Evolutionary conservation across 2,113 vertebrate species (phyloP), one percentile per base, ranked within the genome.

Genomic region (Psephotus haematonotus): DNA sequence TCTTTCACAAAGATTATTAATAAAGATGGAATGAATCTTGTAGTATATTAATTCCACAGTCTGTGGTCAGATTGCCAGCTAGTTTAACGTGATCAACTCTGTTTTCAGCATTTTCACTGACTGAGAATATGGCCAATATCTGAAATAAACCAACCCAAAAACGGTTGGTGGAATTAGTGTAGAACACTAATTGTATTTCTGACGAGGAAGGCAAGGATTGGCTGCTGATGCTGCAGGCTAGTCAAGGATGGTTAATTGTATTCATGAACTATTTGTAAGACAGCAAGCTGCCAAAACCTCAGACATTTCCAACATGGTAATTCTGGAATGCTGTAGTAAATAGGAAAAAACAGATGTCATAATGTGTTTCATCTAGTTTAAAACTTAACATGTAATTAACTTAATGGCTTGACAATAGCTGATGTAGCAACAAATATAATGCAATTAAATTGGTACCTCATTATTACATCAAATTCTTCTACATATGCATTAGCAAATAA

Each of bases 231-330:
- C 95, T 97, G 76, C 93, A 93, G 93, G 93, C 83, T 94, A 92
- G 95, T 95, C 77, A 86, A 94, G 93, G 90, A 94, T 65, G 69
- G 55, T 93, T 96, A 96, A 97, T 89, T 82, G 88, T 92, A 96
- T 96, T 97, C 93, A 93, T 89, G 90, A 93, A 91, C 95, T 92
- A 92, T 95, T 96, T 95, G 96, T 94, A 92, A 93, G 80, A 86
- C 80, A 93, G 74, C 52, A 86, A 95, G 88, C 88, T 97, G 96
- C 96, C 96, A 94, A 95, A 96, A 91, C 92, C 95, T 87, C 93
- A 96, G 63, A 93, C 70, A 96, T 91, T 95, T 94, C 95, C 83
- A 93, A 93, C 92, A 95, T 55, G 74, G 88, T 91, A 95, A 95
- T 93, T 96, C 92, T 87, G 70, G 70, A 94, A 95, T 72, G 59